Conservation (phyloP, 2,888 invertebrate species). For the Fragum fragum region DNA sequence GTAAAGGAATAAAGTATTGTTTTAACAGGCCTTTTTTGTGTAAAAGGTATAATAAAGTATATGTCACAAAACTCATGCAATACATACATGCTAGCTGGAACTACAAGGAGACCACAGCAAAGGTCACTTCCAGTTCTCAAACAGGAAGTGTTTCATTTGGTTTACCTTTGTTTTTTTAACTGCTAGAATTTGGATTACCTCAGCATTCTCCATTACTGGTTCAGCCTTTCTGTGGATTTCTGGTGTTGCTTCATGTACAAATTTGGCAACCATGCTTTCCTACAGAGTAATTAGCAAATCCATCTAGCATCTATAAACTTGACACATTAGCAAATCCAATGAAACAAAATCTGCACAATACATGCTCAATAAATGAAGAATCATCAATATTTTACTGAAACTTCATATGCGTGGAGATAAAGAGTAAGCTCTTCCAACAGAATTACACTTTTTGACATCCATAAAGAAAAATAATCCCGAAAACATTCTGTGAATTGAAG, state of each 20-base stretch:
- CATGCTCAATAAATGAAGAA: no score
- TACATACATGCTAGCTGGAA: slow-evolving; percentile 32
- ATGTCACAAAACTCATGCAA: slow-evolving; percentile 8
- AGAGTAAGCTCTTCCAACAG: no score
- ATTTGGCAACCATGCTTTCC: slow-evolving; percentile 72
- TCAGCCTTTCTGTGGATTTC: slow-evolving; percentile 57
- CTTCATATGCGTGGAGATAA: no score
- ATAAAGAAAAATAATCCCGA: no score
- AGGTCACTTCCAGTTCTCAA: slow-evolving; percentile 35
- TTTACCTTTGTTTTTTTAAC: slow-evolving; percentile 43
- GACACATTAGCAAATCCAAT: no score
- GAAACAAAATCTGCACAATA: no score
- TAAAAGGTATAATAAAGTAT: neutral
- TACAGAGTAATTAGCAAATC: slow-evolving; percentile 35
- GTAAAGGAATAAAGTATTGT: no score
- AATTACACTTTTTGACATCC: no score
- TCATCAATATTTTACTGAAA: no score
- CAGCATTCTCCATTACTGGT: slow-evolving; percentile 35
- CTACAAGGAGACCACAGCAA: slow-evolving; percentile 32
- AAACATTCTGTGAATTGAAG: no score
- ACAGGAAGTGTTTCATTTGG: slow-evolving; percentile 45
- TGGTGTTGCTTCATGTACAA: slow-evolving; percentile 69
- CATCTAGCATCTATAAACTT: neutral
- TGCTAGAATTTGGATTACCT: slow-evolving; percentile 67
- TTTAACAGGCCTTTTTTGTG: no score